Base-by-base conservation (phyloP, 2,888 invertebrate genomes). In the Chaitophorus viminalis region DNA sequence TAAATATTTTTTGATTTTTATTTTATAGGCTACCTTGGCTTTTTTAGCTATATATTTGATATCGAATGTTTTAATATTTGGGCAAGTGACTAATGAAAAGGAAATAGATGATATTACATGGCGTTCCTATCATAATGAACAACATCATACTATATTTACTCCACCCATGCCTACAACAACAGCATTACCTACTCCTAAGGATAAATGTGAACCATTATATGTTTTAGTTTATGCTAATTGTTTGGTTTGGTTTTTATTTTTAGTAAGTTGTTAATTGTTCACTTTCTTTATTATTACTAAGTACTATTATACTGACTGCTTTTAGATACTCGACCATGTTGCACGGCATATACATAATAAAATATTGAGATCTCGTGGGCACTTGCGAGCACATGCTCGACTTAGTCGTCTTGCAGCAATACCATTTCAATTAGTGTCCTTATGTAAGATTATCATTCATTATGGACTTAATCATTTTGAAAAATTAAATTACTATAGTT, bases 171-270 rank as follows among this genome's bases (percentile, higher is more conserved):
- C 36, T 36, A 29, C 60, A 36, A 6, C 65, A 52, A 79, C 29
- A 60, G 36, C 29, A 31, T 5, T 60, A 3, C 60, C 85, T 72
- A 18, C 33, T 36, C 11, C 68, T 33, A 79, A 87, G 29, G 87
- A 87, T 65, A 87, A 87, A 46, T 87, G 87, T 74, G 81, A 87
- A 87, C 87, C 87, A 31, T 81, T 87, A 46, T 87, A 87, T 65
- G 39, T 79, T 25, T n/a, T 87, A 14, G 65, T 87, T 65, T 87
- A 87, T 74, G 74, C 33, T 9, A 79, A 87, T 79, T 87, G 87
- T 46, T 81, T 36, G 17, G 79, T 87, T 6, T 87, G 87, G 87
- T 87, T 81, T 46, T 65, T 87, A 87, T 87, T 87, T 81, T 87
- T 87, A 31, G 87, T 87, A 33, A 81, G 79, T 87, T 39, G 1